Percentiles rank a stretch among this genome's conserved stretches.
Evolutionary conservation across 2,113 vertebrate genomes (phyloP).

Genomic region (Xenotilapia leptura): DNA sequence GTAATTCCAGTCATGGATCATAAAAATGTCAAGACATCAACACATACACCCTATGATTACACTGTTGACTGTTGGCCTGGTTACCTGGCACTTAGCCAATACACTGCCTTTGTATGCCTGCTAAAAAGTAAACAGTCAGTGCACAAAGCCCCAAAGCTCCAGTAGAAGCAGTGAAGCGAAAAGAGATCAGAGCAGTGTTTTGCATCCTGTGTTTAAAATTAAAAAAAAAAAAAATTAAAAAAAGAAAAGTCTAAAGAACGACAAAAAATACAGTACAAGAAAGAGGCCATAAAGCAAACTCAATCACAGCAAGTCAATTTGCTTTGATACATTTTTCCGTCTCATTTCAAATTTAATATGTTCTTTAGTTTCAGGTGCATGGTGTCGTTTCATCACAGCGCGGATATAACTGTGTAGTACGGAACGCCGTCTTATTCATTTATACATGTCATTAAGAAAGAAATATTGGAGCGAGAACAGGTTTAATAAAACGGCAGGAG

Average conservation of each 20-base stretch:
- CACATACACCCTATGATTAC: conserved; percentile 3
- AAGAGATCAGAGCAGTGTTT: conserved; percentile 6
- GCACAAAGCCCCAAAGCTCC: neutral
- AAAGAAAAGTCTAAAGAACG: neutral
- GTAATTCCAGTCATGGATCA: conserved; percentile 16
- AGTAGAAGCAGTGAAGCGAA: neutral
- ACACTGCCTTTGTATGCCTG: neutral
- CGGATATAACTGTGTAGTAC: neutral
- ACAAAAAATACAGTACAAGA: neutral
- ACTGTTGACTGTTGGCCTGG: conserved; percentile 43
- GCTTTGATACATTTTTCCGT: conserved; percentile 32
- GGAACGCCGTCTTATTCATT: neutral
- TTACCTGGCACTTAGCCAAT: conserved; percentile 27
- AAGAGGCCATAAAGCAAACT: conserved; percentile 6
- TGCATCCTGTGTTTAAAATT: neutral
- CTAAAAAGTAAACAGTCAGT: conserved; percentile 13
- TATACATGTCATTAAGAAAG: neutral
- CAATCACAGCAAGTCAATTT: conserved; percentile 43
- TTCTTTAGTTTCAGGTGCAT: neutral
- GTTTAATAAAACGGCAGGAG: neutral
- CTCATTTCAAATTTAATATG: conserved; percentile 23
- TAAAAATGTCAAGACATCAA: conserved; percentile 33
- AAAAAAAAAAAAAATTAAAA: accelerated
- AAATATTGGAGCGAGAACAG: neutral
- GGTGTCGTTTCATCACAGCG: neutral